These are phyloP conservation scores for Paedocypris micromegethes DNA, from an alignment of 2,797 vertebrate species.

Conservation along the genomic window DNA sequence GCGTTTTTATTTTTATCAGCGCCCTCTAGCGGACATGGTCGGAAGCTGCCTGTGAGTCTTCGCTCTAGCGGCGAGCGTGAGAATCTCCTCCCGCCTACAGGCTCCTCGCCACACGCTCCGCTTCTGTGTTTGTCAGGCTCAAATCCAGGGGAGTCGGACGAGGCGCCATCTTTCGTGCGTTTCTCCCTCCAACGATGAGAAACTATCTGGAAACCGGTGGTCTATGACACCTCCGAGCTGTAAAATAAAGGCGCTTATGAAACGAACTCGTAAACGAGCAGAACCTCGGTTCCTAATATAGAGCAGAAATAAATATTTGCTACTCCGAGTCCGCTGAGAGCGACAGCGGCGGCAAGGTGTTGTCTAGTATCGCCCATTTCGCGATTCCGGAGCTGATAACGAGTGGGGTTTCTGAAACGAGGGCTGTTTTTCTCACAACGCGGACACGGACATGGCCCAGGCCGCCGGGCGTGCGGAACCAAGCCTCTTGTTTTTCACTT, in stretches of 20 bases:
- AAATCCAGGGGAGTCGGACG: constrained; percentile 79
- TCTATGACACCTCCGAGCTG: constrained; percentile 43
- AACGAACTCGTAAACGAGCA: constrained; percentile 30
- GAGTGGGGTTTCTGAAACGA: constrained; percentile 49
- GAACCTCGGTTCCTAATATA: constrained; percentile 42
- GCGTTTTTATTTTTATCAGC: constrained; percentile 9
- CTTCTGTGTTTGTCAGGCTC: constrained; percentile 73
- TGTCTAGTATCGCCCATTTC: constrained; percentile 69
- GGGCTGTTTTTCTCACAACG: constrained; percentile 44
- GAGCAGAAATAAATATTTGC: constrained; percentile 54
- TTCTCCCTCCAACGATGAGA: constrained; percentile 74
- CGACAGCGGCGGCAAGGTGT: constrained; percentile 58
- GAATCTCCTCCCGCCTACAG: constrained; percentile 71
- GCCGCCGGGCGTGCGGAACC: constrained; percentile 54
- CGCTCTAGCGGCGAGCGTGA: constrained; percentile 64
- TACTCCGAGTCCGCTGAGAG: constrained; percentile 53
- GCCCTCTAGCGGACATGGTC: constrained; percentile 59
- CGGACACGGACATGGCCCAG: constrained; percentile 38
- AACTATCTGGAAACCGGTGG: constrained; percentile 58
- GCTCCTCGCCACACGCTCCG: constrained; percentile 56
- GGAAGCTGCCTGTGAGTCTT: constrained; percentile 57
- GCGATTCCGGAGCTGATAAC: constrained; percentile 68
- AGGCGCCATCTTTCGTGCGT: constrained; percentile 92
- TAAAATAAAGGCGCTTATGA: constrained; percentile 48
- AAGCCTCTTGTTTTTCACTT: constrained; percentile 40